phyloP scores from a whole-genome alignment of 2,113 vertebrate genomes.

The Oxyruncus cristatus region DNA sequence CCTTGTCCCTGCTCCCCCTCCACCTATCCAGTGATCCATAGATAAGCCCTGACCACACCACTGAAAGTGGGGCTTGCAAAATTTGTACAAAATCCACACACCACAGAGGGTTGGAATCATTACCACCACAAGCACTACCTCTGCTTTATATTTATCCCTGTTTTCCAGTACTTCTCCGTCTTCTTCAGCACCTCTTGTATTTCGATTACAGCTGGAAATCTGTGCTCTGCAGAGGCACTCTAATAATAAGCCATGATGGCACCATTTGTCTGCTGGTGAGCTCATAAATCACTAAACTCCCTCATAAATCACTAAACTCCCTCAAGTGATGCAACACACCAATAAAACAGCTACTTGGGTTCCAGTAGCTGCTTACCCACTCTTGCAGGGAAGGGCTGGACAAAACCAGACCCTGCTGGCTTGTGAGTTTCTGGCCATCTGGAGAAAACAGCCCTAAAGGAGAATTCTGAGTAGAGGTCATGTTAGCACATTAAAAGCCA shows the following conservation, averaged over 20 bases:
- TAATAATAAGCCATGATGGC: background rate
- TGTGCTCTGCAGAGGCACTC: background rate
- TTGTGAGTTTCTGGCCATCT: background rate
- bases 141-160: background rate
- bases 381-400: background rate
- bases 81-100: background rate
- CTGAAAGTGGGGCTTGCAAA: background rate
- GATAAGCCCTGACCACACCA: background rate
- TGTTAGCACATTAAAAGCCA: background rate
- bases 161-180: background rate
- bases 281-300: background rate
- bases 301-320: background rate
- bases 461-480: background rate
- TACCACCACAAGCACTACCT: background rate
- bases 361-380: background rate
- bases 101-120: rapidly evolving
- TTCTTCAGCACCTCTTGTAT: background rate
- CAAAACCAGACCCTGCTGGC: background rate
- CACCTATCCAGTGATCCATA: rapidly evolving
- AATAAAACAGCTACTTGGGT: background rate
- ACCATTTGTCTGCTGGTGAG: background rate
- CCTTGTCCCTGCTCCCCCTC: rapidly evolving
- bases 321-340: background rate
- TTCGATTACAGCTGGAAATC: background rate
- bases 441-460: background rate